Evolutionary conservation across 2,888 invertebrate species (phyloP).

Genomic region (Craniophora ligustri): DNA sequence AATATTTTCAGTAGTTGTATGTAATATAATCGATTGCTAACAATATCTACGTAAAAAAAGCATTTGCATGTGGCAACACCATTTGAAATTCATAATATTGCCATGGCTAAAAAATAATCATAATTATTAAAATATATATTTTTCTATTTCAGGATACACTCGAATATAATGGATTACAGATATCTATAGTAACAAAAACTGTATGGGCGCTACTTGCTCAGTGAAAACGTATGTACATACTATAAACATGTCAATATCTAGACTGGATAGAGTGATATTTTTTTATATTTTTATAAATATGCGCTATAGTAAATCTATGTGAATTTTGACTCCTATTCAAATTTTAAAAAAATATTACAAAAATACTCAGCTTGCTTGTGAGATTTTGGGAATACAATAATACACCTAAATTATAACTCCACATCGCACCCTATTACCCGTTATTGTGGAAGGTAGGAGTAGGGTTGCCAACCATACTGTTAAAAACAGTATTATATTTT

Average conservation of each 20-base stretch:
- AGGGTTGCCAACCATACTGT: no score
- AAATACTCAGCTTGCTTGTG: no score
- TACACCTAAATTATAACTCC: neutral
- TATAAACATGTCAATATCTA: slow-evolving; percentile 13
- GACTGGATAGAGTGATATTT: slow-evolving; percentile 51
- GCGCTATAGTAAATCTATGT: slow-evolving; percentile 31
- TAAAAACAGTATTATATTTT: no score
- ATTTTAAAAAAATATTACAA: neutral
- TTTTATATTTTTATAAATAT: slow-evolving; percentile 60
- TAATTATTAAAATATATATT: slow-evolving; percentile 51
- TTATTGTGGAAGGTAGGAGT: no score
- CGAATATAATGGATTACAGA: slow-evolving; percentile 83
- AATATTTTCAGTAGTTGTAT: neutral
- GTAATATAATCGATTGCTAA: slow-evolving; percentile 19
- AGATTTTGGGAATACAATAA: neutral
- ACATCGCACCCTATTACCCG: neutral
- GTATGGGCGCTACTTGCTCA: slow-evolving; percentile 81
- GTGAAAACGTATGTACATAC: slow-evolving; percentile 39
- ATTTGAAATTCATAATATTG: slow-evolving; percentile 8
- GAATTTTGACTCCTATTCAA: slow-evolving; percentile 52
- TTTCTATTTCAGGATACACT: slow-evolving; percentile 83
- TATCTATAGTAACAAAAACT: slow-evolving; percentile 80
- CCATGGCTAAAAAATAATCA: slow-evolving; percentile 26
- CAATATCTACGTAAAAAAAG: neutral
- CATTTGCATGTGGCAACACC: slow-evolving; percentile 43